A percentile compares a stretch with the other conserved stretches of the same genome.
Evolutionary conservation across 2,888 invertebrate genomes (phyloP).

Genomic region (Liposcelis brunnea): DNA sequence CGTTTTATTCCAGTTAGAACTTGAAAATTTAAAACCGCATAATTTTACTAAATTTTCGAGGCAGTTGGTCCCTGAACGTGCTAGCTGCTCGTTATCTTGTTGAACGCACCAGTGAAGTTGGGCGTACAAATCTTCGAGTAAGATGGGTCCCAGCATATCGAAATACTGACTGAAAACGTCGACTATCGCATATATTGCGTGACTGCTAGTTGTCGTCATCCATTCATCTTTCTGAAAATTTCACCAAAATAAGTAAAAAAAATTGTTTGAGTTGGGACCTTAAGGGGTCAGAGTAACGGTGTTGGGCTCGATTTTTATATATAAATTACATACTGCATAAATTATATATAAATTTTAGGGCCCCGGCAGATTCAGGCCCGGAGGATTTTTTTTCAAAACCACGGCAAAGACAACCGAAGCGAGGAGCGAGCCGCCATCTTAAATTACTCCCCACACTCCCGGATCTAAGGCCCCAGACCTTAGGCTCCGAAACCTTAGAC

Average conservation of each 20-base stretch:
- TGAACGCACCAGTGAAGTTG: conserved; percentile 83
- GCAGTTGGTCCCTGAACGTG: conserved; percentile 83
- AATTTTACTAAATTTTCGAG: conserved; percentile 96
- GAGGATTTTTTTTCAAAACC: too few relatives aligned
- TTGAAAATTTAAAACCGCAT: conserved; percentile 81
- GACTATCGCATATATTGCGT: conserved; percentile 94
- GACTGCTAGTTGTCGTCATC: conserved; percentile 99
- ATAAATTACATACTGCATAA: too few relatives aligned
- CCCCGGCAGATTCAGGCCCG: too few relatives aligned
- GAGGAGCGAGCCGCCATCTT: too few relatives aligned
- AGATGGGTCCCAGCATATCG: conserved; percentile 72
- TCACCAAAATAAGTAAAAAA: conserved; percentile 2
- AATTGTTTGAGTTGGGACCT: neutral
- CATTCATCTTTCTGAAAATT: conserved; percentile 75
- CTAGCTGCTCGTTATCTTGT: conserved; percentile 76
- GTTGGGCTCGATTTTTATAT: too few relatives aligned
- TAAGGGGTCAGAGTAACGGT: too few relatives aligned
- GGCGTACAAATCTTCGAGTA: conserved; percentile 80
- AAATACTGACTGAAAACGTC: conserved; percentile 99
- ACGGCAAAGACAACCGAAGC: too few relatives aligned
- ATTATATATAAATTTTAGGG: too few relatives aligned
- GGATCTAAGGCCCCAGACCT: too few relatives aligned
- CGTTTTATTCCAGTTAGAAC: conserved; percentile 85
- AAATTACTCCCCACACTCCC: too few relatives aligned
- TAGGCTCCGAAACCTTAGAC: too few relatives aligned